Evolutionary conservation across 2,888 invertebrate species (phyloP).

Genomic region (Synergus laeviventris): DNA sequence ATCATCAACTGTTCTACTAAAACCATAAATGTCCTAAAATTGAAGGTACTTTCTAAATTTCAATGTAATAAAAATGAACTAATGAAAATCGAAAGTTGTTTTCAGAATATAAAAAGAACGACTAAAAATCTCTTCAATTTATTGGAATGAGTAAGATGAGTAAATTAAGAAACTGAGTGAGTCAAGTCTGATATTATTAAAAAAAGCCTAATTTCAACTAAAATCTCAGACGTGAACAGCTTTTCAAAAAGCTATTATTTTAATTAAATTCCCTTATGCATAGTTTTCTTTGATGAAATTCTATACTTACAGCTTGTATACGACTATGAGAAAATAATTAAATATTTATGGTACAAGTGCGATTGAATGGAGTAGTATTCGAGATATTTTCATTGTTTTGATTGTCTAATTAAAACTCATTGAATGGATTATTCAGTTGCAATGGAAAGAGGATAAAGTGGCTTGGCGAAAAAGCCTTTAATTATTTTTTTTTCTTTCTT

Average conservation of each 20-base stretch:
- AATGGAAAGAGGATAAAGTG: background rate
- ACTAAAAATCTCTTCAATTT: background rate
- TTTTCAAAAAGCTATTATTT: background rate
- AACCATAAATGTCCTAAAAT: background rate
- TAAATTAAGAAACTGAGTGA: too few relatives aligned
- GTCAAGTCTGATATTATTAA: too few relatives aligned
- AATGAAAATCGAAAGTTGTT: background rate
- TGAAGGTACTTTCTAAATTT: background rate
- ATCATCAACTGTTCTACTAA: background rate
- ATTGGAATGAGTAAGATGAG: background rate
- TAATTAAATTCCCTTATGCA: background rate
- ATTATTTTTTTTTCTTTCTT: too few relatives aligned
- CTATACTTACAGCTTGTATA: too few relatives aligned
- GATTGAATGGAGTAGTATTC: background rate
- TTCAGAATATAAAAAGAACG: background rate
- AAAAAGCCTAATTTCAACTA: background rate
- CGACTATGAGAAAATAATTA: too few relatives aligned
- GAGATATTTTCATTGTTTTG: slow-evolving; percentile 3
- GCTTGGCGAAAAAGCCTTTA: background rate
- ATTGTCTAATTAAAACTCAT: slow-evolving; percentile 23
- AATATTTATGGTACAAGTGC: background rate
- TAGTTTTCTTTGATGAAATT: background rate
- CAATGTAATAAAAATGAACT: too few relatives aligned
- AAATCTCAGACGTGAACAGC: background rate
- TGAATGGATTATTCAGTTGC: background rate